phyloP scores from a whole-genome alignment of 1,140 invertebrate species.

The Hydropsyche tenuis region DNA sequence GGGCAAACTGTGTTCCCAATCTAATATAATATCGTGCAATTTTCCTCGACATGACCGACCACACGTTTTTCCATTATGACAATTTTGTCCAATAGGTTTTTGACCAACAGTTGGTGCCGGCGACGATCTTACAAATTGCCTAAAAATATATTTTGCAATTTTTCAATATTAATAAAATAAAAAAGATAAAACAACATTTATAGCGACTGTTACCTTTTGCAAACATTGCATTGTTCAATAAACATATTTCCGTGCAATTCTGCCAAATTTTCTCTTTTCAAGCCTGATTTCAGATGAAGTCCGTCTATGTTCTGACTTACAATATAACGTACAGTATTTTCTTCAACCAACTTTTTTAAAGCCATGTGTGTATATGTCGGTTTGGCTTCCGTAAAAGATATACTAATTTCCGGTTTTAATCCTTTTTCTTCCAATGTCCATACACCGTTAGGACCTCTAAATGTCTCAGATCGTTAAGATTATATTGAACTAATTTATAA shows the following conservation, averaged over 20 bases:
- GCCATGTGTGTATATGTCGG: conserved; percentile 97
- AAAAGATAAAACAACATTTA: conserved; percentile 27
- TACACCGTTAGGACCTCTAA: conserved; percentile 92
- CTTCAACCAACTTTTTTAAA: conserved; percentile 79
- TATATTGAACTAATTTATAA: conserved; percentile 25
- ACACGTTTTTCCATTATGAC: conserved; percentile 67
- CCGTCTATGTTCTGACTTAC: conserved; percentile 99
- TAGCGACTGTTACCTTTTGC: conserved; percentile 74
- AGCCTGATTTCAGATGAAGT: conserved; percentile 89
- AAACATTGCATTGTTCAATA: conserved; percentile 91
- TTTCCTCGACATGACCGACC: conserved; percentile 82
- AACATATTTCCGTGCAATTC: conserved; percentile 99
- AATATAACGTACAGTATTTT: conserved; percentile 82
- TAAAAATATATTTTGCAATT: conserved; percentile 55
- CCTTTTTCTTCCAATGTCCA: conserved; percentile 97
- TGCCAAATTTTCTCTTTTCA: conserved; percentile 79
- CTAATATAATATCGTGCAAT: conserved; percentile 91
- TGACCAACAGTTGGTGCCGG: conserved; percentile 90
- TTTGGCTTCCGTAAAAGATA: conserved; percentile 89
- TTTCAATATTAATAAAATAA: conserved; percentile 33
- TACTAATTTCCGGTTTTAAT: conserved; percentile 81
- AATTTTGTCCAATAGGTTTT: conserved; percentile 82
- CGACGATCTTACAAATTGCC: conserved; percentile 81
- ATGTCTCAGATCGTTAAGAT: conserved; percentile 46
- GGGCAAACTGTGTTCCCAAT: conserved; percentile 97